Conservation (phyloP, 2,113 vertebrate genomes). For the Cololabis saira region DNA sequence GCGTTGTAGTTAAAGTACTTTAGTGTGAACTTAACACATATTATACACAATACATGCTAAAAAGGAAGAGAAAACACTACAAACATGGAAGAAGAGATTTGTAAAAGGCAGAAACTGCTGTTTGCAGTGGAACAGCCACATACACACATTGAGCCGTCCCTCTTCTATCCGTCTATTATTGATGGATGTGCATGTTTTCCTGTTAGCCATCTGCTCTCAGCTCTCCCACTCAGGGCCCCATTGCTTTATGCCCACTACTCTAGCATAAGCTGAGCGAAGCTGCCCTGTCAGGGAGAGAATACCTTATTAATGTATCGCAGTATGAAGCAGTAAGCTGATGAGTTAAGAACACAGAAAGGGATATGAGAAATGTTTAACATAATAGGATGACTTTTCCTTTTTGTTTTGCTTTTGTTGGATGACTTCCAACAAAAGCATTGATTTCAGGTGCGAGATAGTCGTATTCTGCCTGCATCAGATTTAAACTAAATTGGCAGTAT, state of each 20-base stretch:
- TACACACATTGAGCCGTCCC: conserved; percentile 7
- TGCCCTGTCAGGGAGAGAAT: conserved; percentile 54
- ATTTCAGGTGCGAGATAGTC: conserved; percentile 37
- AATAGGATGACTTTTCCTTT: conserved; percentile 36
- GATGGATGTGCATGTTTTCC: conserved; percentile 64
- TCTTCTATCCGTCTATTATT: conserved; percentile 70
- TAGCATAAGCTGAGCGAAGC: conserved; percentile 43
- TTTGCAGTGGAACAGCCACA: too few species aligned
- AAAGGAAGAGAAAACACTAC: not conserved
- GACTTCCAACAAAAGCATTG: conserved; percentile 48
- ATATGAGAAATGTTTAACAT: conserved; percentile 15
- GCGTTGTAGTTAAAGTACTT: too few species aligned
- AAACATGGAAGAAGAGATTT: conserved; percentile 27
- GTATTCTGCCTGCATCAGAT: conserved; percentile 18
- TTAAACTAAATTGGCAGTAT: conserved; percentile 38
- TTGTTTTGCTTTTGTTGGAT: conserved; percentile 36
- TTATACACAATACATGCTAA: too few species aligned
- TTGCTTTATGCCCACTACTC: conserved; percentile 37
- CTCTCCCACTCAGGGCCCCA: conserved; percentile 49
- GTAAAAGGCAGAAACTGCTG: conserved; percentile 46
- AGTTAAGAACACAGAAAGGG: conserved; percentile 7
- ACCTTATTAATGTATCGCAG: conserved; percentile 54
- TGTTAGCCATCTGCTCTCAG: conserved; percentile 70
- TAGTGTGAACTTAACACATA: too few species aligned
- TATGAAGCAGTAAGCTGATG: conserved; percentile 26